phyloP scores from a whole-genome alignment of 1,140 invertebrate species.

The Amphibalanus amphitrite region DNA sequence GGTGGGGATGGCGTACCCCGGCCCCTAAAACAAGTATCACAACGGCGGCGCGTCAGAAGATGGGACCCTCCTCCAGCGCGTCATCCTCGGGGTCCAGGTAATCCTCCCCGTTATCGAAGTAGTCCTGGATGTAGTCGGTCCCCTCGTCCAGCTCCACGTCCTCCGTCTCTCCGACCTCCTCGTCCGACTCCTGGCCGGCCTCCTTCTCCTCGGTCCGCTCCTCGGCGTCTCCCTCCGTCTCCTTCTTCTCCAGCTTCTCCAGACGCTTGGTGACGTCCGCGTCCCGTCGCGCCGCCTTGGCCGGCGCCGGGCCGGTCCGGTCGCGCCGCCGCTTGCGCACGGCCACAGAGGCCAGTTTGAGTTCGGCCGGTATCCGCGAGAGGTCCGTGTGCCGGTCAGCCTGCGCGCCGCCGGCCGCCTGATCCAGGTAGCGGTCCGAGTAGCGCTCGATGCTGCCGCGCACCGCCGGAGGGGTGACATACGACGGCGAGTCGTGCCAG shows the following conservation, averaged over 20 bases:
- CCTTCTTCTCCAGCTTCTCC: slow-evolving; percentile 16
- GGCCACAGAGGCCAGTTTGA: not conserved
- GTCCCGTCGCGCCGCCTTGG: slow-evolving; percentile 9
- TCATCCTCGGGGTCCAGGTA: slow-evolving; percentile 68
- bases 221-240: slow-evolving; percentile 11
- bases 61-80: slow-evolving; percentile 52
- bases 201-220: slow-evolving; percentile 9
- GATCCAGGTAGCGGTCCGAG: slow-evolving; percentile 41
- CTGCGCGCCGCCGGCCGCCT: slow-evolving; percentile 15
- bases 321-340: not conserved
- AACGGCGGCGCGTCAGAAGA: slow-evolving; percentile 12
- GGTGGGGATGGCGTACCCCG: no score
- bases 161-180: slow-evolving; percentile 14
- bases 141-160: slow-evolving; percentile 53
- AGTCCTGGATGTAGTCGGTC: slow-evolving; percentile 60
- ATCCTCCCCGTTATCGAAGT: slow-evolving; percentile 72
- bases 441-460: slow-evolving; percentile 43
- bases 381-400: slow-evolving; percentile 8
- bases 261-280: slow-evolving; percentile 12
- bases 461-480: slow-evolving; percentile 28
- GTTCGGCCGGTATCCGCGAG: slow-evolving; percentile 13
- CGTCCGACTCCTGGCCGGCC: slow-evolving; percentile 9
- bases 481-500: slow-evolving; percentile 34
- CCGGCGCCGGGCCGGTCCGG: not conserved
- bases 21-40: no score